Base-by-base conservation (phyloP, 1,140 invertebrate species). In the Sinella curviseta region DNA sequence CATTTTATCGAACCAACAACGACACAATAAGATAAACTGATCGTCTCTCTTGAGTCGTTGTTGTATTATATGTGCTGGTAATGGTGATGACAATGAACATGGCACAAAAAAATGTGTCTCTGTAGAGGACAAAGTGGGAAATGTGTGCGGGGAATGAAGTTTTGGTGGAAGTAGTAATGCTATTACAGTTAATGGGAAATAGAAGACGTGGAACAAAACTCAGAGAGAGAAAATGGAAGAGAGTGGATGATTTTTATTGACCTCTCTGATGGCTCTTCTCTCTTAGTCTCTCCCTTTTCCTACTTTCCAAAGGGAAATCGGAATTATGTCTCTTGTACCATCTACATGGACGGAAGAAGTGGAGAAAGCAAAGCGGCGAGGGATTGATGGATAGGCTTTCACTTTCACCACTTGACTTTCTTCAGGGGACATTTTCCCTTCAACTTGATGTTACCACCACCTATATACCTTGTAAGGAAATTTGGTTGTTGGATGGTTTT, bases 171-270 rank as follows among this genome's bases (percentile, higher is more conserved):
- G 57, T 4, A 65, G 57, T 65, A 65, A 65, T 65, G 57, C 24
- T 65, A 65, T 65, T 65, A 65, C 57, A 65, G 57, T n/a, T 65
- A 65, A 65, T 65, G 57, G 57, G 57, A 65, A 65, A 65, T 65
- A 26, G 57, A 65, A 14, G 57, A 65, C 57, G 24, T 65, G 57
- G 57, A 48, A 48, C 39, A 48, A 12, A 48, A 20, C 20, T 48
- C 8, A 20, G 8, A 20, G 39, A 8, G 39, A 20, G 39, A 48
- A 48, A 12, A 48, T 8, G 8, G 39, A 48, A 48, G 39, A 8
- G 39, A 48, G 39, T 48, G 39, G 39, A 48, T 48, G 39, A 48
- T 48, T 48, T 48, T 48, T 48, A 48, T 48, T 48, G 39, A 48
- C 39, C 39, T 48, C 39, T 48, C 39, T 48, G 39, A 48, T 48